Conservation (phyloP, 2,113 vertebrate species). For the Globicephala melas region DNA sequence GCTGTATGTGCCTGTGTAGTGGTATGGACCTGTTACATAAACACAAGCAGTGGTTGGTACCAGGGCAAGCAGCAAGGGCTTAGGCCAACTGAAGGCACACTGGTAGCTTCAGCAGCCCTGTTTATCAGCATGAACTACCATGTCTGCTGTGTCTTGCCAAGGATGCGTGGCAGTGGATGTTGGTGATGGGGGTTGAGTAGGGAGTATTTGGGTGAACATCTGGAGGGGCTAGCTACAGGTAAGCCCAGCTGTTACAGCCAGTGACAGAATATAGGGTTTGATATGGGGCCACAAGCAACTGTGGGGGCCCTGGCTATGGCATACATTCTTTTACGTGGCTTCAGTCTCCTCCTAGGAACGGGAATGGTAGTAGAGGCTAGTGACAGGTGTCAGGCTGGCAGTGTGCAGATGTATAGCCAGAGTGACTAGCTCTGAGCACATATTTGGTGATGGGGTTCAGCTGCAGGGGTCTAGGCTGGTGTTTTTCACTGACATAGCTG, state of each 20-base stretch:
- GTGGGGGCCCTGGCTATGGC: background rate
- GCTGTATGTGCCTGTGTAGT: no score
- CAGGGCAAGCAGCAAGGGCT: background rate
- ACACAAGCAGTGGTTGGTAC: background rate
- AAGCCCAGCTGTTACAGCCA: background rate
- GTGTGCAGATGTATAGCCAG: background rate
- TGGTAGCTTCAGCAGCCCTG: accelerated
- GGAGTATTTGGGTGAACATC: no score
- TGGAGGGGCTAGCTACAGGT: background rate
- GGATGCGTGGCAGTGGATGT: background rate
- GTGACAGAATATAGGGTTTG: background rate
- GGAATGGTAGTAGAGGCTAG: background rate
- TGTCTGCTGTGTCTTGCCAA: background rate
- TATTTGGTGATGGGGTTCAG: background rate
- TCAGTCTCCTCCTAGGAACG: background rate
- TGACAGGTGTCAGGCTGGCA: background rate
- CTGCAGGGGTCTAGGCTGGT: background rate
- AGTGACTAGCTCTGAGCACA: background rate
- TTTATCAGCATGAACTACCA: no score
- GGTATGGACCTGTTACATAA: no score
- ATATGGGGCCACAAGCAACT: background rate
- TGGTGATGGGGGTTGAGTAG: background rate
- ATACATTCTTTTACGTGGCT: background rate
- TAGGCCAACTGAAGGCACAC: background rate
- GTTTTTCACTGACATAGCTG: background rate